These are phyloP conservation scores for Dermolepida albohirtum DNA, from an alignment of 2,888 invertebrate species.

Conservation along the genomic window DNA sequence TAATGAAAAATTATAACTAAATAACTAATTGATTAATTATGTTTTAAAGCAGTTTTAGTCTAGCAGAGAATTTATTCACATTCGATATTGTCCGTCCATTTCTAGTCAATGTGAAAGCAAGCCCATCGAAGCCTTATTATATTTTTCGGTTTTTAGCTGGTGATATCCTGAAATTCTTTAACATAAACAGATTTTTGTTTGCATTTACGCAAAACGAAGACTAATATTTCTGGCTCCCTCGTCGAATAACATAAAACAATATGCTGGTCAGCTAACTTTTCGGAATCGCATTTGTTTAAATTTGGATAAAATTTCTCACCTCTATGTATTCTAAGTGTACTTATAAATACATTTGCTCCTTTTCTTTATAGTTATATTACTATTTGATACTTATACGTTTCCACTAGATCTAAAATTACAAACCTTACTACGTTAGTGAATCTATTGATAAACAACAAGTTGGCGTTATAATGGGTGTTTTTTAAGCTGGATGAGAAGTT, in stretches of 20 bases:
- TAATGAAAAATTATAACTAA: too few relatives aligned
- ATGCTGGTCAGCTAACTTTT: slow-evolving; percentile 11
- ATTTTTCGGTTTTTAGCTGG: not conserved
- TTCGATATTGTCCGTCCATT: slow-evolving; percentile 6
- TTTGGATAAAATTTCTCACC: slow-evolving; percentile 7
- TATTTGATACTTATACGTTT: too few relatives aligned
- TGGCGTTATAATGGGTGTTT: too few relatives aligned
- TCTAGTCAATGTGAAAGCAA: slow-evolving; percentile 2
- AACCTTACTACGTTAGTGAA: too few relatives aligned
- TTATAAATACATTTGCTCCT: slow-evolving; percentile 17
- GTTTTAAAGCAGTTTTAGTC: too few relatives aligned
- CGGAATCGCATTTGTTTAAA: slow-evolving; percentile 9
- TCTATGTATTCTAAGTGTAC: slow-evolving; percentile 11
- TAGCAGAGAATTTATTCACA: too few relatives aligned
- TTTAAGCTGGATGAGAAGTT: too few relatives aligned
- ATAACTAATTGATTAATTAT: too few relatives aligned
- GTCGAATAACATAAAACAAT: slow-evolving; percentile 2
- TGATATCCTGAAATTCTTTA: slow-evolving; percentile 8
- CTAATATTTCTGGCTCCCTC: slow-evolving; percentile 10
- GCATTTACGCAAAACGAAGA: slow-evolving; percentile 26
- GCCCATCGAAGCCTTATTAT: slow-evolving; percentile 4
- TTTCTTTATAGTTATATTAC: not conserved
- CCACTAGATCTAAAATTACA: too few relatives aligned
- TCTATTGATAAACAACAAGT: too few relatives aligned
- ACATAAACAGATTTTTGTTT: slow-evolving; percentile 15